A percentile compares a stretch with the other conserved stretches of the same genome.
Conservation (phyloP, 2,888 invertebrate genomes). For the Therioaphis trifolii region DNA sequence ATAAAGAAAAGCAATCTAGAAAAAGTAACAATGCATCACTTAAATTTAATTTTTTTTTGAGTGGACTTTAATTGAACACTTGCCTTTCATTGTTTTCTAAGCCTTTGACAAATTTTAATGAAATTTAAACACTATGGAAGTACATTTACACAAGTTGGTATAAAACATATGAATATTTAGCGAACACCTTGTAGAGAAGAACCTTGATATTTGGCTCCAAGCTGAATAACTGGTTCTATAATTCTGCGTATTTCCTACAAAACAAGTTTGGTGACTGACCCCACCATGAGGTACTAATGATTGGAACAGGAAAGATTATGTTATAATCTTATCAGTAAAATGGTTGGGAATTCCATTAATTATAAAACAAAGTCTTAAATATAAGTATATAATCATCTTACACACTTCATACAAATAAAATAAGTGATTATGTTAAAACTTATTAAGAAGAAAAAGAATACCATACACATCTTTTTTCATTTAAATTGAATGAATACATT, state of each 20-base stretch:
- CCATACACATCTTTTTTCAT: conserved; percentile 29
- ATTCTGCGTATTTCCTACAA: conserved; percentile 1
- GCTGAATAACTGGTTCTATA: conserved; percentile 41
- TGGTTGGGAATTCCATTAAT: conserved; percentile 41
- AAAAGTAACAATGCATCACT: not conserved
- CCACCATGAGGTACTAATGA: conserved; percentile 28
- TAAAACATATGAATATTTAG: not conserved
- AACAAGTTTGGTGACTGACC: conserved; percentile 54
- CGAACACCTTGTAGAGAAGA: not conserved
- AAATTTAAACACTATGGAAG: no score
- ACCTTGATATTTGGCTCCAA: conserved; percentile 19
- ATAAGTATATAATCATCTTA: conserved; percentile 55
- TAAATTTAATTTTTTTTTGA: not conserved
- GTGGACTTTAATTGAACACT: not conserved
- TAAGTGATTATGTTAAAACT: conserved; percentile 47
- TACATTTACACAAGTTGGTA: no score
- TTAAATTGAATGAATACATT: not conserved
- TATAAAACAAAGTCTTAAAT: conserved; percentile 21
- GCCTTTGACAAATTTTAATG: no score
- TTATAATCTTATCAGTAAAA: conserved; percentile 30
- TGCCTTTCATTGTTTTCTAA: conserved; percentile 48
- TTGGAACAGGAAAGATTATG: not conserved
- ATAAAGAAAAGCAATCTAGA: conserved; percentile 23
- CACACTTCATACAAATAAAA: conserved; percentile 54
- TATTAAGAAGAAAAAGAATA: conserved; percentile 49